A percentile compares a stretch with the other conserved stretches of the same genome.
These are phyloP conservation scores for Phalloptychus januarius DNA, from an alignment of 2,797 vertebrate genomes.

Conservation along the genomic window DNA sequence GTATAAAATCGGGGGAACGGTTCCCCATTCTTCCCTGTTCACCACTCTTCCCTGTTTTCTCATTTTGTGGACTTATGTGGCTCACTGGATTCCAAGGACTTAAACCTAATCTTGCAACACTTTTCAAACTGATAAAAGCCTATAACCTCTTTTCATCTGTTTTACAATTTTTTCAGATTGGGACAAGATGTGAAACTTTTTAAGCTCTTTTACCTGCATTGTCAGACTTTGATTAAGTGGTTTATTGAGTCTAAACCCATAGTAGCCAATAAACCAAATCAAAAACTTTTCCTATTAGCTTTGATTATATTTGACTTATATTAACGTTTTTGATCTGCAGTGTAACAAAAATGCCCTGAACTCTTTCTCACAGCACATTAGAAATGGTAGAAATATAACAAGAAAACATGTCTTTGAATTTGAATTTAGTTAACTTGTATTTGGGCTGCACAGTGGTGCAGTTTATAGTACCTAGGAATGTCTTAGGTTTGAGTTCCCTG, in stretches of 20 bases:
- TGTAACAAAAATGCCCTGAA: background rate
- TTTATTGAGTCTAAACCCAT: background rate
- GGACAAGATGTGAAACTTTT: background rate
- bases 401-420: background rate
- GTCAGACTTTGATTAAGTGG: background rate
- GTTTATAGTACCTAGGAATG: too few relatives aligned
- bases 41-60: background rate
- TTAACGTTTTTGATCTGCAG: background rate
- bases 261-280: background rate
- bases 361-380: background rate
- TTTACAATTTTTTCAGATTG: background rate
- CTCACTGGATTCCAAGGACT: background rate
- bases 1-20: too few relatives aligned
- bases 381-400: background rate
- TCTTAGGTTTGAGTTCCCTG: background rate
- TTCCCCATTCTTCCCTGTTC: too few relatives aligned
- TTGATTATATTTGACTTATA: background rate
- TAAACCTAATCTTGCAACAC: background rate
- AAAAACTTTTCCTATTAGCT: background rate
- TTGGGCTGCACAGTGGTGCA: background rate
- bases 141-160: background rate
- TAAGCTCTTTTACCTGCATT: background rate
- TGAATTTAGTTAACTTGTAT: background rate
- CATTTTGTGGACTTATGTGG: background rate
- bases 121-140: background rate